A percentile compares a stretch with the other conserved stretches of the same genome.
These are phyloP conservation scores for Dallia pectoralis DNA, from an alignment of 2,797 vertebrate genomes.

Conservation along the genomic window DNA sequence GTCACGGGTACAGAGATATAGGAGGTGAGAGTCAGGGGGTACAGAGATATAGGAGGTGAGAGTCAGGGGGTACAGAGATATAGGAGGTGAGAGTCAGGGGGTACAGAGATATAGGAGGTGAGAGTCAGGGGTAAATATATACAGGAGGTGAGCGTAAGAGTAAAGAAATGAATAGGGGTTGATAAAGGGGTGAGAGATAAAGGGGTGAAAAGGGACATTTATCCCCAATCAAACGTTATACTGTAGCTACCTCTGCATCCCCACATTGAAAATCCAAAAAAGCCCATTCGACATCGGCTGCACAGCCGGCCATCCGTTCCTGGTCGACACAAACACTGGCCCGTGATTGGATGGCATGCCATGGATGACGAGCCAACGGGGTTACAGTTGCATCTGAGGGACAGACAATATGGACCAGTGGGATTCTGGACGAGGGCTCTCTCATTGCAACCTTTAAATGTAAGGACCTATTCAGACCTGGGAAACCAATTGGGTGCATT, in stretches of 20 bases:
- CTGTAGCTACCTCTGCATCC: constrained; percentile 90
- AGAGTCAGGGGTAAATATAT: not conserved
- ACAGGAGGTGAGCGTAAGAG: not conserved
- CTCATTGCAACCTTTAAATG: too few species aligned
- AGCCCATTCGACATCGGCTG: constrained; percentile 77
- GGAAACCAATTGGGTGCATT: too few species aligned
- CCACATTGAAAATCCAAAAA: constrained; percentile 86
- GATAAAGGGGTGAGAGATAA: not conserved
- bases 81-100: not conserved
- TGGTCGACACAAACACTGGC: constrained; percentile 82
- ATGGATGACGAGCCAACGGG: constrained; percentile 73
- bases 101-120: not conserved
- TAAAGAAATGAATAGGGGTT: not conserved
- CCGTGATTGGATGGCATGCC: constrained; percentile 77
- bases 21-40: not conserved
- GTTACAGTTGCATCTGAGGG: constrained; percentile 83
- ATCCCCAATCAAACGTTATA: not conserved
- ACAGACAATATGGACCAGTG: not conserved
- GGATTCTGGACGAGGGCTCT: too few species aligned
- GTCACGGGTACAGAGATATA: not conserved
- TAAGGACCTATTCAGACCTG: too few species aligned
- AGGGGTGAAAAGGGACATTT: not conserved
- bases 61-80: not conserved
- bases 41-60: not conserved
- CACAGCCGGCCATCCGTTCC: constrained; percentile 80